Evolutionary conservation across 2,113 vertebrate species (phyloP).

Genomic region (Thryonomys swinderianus): DNA sequence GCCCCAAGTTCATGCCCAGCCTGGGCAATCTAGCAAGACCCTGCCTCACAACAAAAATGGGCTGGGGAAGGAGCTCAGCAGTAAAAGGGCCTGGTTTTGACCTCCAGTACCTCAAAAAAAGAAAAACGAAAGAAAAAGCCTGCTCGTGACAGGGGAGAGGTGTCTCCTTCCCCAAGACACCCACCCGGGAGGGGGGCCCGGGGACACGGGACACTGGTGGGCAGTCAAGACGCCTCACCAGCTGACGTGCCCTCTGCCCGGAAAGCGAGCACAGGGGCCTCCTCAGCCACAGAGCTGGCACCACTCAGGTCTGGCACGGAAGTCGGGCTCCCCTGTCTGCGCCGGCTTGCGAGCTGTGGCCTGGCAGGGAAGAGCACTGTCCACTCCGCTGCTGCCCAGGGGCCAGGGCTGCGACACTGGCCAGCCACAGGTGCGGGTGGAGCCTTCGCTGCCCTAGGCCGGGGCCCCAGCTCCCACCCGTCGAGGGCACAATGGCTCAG

Average conservation of each 20-base stretch:
- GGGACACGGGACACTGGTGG: not conserved
- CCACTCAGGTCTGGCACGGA: not conserved
- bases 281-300: not conserved
- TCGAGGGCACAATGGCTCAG: not conserved
- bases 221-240: not conserved
- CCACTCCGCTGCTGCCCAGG: not conserved
- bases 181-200: too few relatives aligned
- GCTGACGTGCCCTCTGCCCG: not conserved
- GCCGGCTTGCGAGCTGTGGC: not conserved
- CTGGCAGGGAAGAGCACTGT: not conserved
- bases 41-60: too few relatives aligned
- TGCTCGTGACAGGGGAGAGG: not conserved
- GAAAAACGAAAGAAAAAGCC: not conserved
- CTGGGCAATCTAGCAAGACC: too few relatives aligned
- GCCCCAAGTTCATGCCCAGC: too few relatives aligned
- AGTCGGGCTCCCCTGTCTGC: not conserved
- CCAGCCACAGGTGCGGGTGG: not conserved
- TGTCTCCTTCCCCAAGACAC: not conserved
- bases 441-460: not conserved
- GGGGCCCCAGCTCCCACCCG: too few relatives aligned
- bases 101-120: too few relatives aligned
- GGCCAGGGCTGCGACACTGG: not conserved
- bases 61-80: too few relatives aligned
- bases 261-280: not conserved
- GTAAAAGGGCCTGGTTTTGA: too few relatives aligned